Percentiles rank a stretch among this genome's conserved stretches.
Conservation (phyloP, 2,888 invertebrate species). For the Conomelus anceps region DNA sequence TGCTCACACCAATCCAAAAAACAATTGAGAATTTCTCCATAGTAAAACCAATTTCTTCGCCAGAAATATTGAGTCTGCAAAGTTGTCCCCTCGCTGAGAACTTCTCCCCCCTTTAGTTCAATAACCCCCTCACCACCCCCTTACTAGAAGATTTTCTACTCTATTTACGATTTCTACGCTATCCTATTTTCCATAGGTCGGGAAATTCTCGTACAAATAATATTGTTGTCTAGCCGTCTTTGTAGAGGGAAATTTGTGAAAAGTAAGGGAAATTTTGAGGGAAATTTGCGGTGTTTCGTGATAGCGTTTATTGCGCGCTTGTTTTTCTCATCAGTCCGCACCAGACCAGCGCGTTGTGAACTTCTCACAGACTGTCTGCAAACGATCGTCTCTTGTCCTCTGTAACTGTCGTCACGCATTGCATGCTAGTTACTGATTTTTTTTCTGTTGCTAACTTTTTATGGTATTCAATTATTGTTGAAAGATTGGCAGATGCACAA, state of each 20-base stretch:
- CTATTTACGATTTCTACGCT: neutral
- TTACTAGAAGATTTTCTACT: neutral
- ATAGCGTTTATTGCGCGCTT: neutral
- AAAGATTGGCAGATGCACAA: too few species aligned
- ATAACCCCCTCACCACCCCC: neutral
- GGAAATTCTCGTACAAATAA: neutral
- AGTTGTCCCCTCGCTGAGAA: neutral
- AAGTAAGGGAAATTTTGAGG: neutral
- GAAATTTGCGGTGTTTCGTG: too few species aligned
- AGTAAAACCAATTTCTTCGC: neutral
- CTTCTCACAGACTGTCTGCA: neutral
- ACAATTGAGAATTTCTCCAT: neutral
- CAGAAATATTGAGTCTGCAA: neutral
- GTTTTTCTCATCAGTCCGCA: neutral
- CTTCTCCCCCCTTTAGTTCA: too few species aligned
- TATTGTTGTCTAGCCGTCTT: neutral
- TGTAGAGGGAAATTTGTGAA: neutral
- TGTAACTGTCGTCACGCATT: neutral
- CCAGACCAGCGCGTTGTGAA: neutral
- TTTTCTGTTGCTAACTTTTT: neutral
- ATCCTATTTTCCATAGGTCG: neutral
- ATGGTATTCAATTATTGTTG: neutral
- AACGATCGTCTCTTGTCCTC: neutral
- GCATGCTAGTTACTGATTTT: neutral
- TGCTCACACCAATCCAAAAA: neutral